Conservation (phyloP, 2,888 invertebrate species). For the Tachina lurida region DNA sequence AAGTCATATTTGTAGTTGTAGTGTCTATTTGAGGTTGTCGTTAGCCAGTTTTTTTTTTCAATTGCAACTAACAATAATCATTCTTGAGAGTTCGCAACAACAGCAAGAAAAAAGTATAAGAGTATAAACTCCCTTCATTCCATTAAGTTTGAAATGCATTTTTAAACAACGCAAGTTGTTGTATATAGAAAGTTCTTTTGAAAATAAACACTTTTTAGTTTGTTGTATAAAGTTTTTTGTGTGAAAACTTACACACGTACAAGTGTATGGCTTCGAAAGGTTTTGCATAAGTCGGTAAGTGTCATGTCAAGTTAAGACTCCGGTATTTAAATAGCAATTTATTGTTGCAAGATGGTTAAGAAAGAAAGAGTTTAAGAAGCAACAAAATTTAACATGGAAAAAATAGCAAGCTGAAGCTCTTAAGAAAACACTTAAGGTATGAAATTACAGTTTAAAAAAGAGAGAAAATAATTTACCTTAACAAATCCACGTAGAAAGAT, state of each 20-base stretch:
- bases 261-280: conserved; percentile 28
- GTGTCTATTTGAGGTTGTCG: not conserved
- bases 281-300: conserved; percentile 66
- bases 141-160: conserved; percentile 61
- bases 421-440: conserved; percentile 61
- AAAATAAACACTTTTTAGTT: conserved; percentile 73
- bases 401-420: conserved; percentile 21
- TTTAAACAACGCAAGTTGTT: conserved; percentile 64
- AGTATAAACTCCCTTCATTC: conserved; percentile 33
- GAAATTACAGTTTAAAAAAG: conserved; percentile 50
- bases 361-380: conserved; percentile 31
- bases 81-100: conserved; percentile 34
- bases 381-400: conserved; percentile 14
- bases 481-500: conserved; percentile 73
- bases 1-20: not conserved
- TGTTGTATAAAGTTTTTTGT: conserved; percentile 64
- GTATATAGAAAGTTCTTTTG: conserved; percentile 73
- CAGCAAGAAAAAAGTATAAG: conserved; percentile 18
- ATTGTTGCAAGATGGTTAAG: conserved; percentile 61
- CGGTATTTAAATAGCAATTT: conserved; percentile 74
- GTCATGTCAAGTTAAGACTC: conserved; percentile 71
- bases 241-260: conserved; percentile 36
- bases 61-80: conserved; percentile 35
- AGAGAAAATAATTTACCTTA: conserved; percentile 71
- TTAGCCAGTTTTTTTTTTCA: conserved; percentile 17